These are phyloP conservation scores for Brachymystax lenok DNA, from an alignment of 2,797 vertebrate species.

Conservation along the genomic window DNA sequence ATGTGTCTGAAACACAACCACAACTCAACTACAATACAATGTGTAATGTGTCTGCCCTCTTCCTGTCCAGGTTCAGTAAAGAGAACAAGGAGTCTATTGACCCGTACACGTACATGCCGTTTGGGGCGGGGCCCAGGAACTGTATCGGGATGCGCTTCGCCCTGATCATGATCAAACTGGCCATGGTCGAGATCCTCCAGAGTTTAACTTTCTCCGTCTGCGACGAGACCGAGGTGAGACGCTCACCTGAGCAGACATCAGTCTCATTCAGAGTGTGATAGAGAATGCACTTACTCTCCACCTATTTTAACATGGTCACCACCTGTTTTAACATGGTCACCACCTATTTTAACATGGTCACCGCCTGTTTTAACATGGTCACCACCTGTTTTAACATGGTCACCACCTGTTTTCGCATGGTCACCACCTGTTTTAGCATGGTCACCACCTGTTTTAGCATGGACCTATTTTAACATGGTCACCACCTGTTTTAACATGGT, in stretches of 20 bases:
- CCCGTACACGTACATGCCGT: constrained; percentile 77
- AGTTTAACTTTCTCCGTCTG: constrained; percentile 75
- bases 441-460: constrained; percentile 44
- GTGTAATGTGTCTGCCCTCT: not conserved
- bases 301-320: too few species aligned
- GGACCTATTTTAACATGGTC: too few species aligned
- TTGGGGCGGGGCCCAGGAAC: constrained; percentile 82
- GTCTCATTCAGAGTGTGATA: too few species aligned
- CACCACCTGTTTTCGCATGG: constrained; percentile 64
- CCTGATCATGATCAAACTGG: constrained; percentile 75
- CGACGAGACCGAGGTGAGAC: constrained; percentile 78
- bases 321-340: too few species aligned
- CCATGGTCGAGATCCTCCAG: constrained; percentile 72
- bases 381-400: constrained; percentile 49
- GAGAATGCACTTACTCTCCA: too few species aligned
- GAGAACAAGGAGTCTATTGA: constrained; percentile 72
- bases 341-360: too few species aligned
- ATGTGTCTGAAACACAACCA: not conserved
- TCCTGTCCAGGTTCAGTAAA: constrained; percentile 75
- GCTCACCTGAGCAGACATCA: too few species aligned
- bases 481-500: too few species aligned
- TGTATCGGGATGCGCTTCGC: constrained; percentile 86
- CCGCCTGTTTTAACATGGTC: too few species aligned
- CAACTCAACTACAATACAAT: not conserved
- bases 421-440: constrained; percentile 43